Base-by-base conservation (phyloP, 2,888 invertebrate genomes). In the Craniophora ligustri region DNA sequence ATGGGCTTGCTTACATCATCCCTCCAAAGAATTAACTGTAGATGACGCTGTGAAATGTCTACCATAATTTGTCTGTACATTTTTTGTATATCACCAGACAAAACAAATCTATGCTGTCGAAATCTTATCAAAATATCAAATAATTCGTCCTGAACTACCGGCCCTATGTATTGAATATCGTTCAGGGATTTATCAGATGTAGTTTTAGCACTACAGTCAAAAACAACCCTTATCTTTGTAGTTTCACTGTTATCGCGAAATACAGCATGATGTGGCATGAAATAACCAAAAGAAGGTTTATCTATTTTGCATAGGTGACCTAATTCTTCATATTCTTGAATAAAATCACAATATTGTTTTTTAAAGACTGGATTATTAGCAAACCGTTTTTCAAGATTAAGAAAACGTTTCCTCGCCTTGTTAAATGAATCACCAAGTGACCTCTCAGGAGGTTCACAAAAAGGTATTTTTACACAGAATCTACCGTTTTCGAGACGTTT, bases 21-120 rank as follows among this genome's bases (percentile, higher is more conserved):
- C 6, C 74, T 21, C 71, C 67, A 72, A 6, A 69, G 15, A 7
- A 72, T 54, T 0, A 66, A 21, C 28, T 68, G 70, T 13, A 67
- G 30, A 18, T 72, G 50, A 2, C 68, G 42, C 30, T 62, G 61
- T 8, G 15, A 10, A 21, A 26, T 31, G 10, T 66, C 34, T 2
- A 66, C n/a, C 1, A 15, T 4, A 7, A 64, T 19, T 5, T 53
- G 65, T 3, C 61, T 39, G 23, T 49, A 67, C 48, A 58, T 62
- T 31, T 64, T 67, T 35, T 66, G 46, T 0, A 69, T 50, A 23
- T 66, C 67, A 2, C 56, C 67, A 0, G 54, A 32, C 0, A 57
- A n/a, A 10, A 59, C 57, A 36, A 31, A 65, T 30, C 42, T 39
- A 35, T 61, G 49, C 7, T 55, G 45, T 15, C 63, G 26, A 18